Percentiles rank a stretch among this genome's conserved stretches.
Evolutionary conservation across 2,113 vertebrate species (phyloP).

Genomic region (Diglossa brunneiventris): DNA sequence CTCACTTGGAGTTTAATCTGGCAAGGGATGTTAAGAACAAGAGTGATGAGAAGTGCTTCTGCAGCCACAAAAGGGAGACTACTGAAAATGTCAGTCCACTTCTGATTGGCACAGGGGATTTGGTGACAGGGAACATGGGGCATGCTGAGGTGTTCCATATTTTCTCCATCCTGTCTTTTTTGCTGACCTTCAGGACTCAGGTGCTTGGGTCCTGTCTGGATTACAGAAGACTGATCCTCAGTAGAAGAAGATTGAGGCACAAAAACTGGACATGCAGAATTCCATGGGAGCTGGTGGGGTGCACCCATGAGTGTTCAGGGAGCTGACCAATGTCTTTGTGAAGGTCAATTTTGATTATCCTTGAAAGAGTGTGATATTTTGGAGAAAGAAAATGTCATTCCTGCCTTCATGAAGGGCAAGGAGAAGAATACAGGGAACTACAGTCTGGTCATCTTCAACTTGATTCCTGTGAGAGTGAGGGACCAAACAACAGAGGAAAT

Average conservation of each 20-base stretch:
- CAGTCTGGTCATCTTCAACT: background rate
- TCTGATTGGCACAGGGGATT: background rate
- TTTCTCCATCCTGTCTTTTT: background rate
- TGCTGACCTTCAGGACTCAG: background rate
- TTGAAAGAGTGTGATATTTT: background rate
- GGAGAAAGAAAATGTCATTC: background rate
- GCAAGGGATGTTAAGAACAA: accelerated
- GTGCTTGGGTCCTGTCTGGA: background rate
- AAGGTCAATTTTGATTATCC: background rate
- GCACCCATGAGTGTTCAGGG: background rate
- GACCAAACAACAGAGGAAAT: background rate
- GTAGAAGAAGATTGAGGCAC: background rate
- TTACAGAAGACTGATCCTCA: background rate
- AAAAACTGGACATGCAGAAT: background rate
- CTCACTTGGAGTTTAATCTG: background rate
- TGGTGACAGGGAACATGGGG: background rate
- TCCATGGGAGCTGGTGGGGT: background rate
- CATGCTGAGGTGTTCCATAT: background rate
- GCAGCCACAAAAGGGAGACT: background rate
- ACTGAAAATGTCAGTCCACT: background rate
- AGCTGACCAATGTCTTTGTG: background rate
- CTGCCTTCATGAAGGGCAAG: background rate
- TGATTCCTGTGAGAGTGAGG: background rate
- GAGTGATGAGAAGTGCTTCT: background rate
- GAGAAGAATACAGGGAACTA: background rate